A percentile compares a stretch with the other conserved stretches of the same genome.
phyloP scores from a whole-genome alignment of 1,140 invertebrate species.

The Anastatus disparis region DNA sequence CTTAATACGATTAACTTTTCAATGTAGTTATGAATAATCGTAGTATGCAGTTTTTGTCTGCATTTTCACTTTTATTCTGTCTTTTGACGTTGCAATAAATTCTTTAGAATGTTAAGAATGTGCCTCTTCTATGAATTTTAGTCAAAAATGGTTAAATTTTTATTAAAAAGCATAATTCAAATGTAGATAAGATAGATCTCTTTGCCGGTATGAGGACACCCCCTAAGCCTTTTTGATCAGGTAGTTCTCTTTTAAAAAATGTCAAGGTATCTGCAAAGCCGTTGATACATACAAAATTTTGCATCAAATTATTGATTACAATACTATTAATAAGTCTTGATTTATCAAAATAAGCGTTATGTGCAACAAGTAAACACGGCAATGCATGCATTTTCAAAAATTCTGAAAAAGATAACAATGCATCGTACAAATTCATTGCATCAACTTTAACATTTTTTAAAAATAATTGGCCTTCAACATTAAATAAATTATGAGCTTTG shows the following conservation, averaged over 20 bases:
- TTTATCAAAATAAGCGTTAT: neutral
- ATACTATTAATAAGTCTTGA: neutral
- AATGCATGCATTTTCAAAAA: neutral
- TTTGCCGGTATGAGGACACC: too few relatives aligned
- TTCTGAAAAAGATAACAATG: neutral
- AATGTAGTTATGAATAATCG: too few relatives aligned
- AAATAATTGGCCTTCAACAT: conserved; percentile 27
- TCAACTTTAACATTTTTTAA: neutral
- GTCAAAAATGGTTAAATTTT: too few relatives aligned
- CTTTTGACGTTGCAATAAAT: too few relatives aligned
- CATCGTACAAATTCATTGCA: neutral
- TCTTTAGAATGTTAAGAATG: too few relatives aligned
- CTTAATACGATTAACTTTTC: too few relatives aligned
- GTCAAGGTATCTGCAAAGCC: neutral
- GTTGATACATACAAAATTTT: neutral
- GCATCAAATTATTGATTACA: neutral
- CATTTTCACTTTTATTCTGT: too few relatives aligned
- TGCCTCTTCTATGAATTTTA: too few relatives aligned
- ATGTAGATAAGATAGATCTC: too few relatives aligned
- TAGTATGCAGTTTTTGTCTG: too few relatives aligned
- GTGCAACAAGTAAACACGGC: neutral
- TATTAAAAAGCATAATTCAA: too few relatives aligned
- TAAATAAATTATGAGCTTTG: conserved; percentile 27
- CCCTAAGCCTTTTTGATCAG: too few relatives aligned
- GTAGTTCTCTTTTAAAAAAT: neutral